These are phyloP conservation scores for Tribolium freemani DNA, from an alignment of 2,888 invertebrate species.

Conservation along the genomic window DNA sequence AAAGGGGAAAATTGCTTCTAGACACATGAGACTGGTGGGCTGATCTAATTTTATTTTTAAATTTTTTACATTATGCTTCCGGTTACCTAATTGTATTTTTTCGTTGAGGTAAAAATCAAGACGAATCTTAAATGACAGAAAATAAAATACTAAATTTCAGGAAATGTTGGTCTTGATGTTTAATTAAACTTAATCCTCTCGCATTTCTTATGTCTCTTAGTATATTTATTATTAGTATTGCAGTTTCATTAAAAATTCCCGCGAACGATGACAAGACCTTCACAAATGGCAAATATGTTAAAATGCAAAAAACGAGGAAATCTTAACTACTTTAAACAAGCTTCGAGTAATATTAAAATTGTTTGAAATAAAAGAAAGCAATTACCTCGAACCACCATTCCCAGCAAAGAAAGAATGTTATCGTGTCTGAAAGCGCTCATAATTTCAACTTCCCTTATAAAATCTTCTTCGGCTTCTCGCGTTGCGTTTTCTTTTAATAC, in stretches of 20 bases:
- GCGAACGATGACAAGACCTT: background rate
- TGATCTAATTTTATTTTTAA: too few relatives aligned
- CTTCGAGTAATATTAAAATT: background rate
- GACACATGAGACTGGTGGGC: too few relatives aligned
- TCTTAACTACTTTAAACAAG: background rate
- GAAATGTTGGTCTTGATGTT: too few relatives aligned
- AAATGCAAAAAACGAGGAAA: background rate
- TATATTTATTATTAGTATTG: too few relatives aligned
- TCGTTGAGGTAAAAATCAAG: too few relatives aligned
- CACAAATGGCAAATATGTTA: background rate
- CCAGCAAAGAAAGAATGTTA: conserved; percentile 84
- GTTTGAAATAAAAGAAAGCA: background rate
- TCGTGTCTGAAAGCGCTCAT: conserved; percentile 86
- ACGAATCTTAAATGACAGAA: too few relatives aligned
- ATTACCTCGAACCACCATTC: conserved; percentile 81
- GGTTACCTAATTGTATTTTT: background rate
- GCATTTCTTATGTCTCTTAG: too few relatives aligned
- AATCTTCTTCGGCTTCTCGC: conserved; percentile 83
- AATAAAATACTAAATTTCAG: too few relatives aligned
- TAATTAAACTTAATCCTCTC: too few relatives aligned
- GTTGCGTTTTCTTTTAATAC: conserved; percentile 84
- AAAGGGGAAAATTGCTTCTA: too few relatives aligned
- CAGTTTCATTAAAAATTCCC: too few relatives aligned
- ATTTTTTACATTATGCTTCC: background rate
- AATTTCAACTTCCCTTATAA: conserved; percentile 86